Evolutionary conservation across 2,888 invertebrate genomes (phyloP).

Genomic region (Trachelus stipa): DNA sequence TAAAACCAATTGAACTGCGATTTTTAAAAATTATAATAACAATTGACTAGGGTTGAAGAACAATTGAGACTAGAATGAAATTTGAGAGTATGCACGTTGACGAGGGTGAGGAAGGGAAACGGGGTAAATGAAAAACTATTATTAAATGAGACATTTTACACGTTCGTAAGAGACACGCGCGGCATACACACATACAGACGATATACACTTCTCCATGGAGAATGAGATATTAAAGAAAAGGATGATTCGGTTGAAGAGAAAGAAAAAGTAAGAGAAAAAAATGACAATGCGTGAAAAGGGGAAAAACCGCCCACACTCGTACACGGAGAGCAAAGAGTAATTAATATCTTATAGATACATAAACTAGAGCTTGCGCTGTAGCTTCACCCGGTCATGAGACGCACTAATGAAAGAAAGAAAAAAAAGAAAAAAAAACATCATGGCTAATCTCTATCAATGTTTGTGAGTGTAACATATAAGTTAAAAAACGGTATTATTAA

Average conservation of each 20-base stretch:
- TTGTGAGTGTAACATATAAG: constrained; percentile 64
- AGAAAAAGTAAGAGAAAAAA: not conserved
- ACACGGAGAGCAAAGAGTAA: constrained; percentile 37
- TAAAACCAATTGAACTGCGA: not conserved
- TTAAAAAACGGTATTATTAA: constrained; percentile 27
- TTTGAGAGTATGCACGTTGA: not conserved
- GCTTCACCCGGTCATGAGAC: constrained; percentile 62
- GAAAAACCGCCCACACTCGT: constrained; percentile 33
- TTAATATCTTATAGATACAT: constrained; percentile 55
- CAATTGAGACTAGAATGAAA: not conserved
- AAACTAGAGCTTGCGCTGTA: constrained; percentile 62
- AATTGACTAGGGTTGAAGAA: not conserved
- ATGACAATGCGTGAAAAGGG: not conserved
- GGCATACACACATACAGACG: not conserved
- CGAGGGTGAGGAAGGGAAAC: not conserved
- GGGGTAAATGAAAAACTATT: not conserved
- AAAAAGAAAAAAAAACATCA: constrained; percentile 50
- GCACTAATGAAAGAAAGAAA: constrained; percentile 40
- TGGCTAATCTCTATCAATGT: constrained; percentile 65
- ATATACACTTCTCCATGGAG: not conserved
- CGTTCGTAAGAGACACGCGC: not conserved
- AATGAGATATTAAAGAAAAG: not conserved
- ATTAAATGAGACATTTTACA: not conserved
- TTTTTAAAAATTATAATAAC: not conserved
- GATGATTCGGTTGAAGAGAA: not conserved